Percentiles rank a stretch among this genome's conserved stretches.
phyloP scores from a whole-genome alignment of 1,140 invertebrate species.

The Gerris buenoi region DNA sequence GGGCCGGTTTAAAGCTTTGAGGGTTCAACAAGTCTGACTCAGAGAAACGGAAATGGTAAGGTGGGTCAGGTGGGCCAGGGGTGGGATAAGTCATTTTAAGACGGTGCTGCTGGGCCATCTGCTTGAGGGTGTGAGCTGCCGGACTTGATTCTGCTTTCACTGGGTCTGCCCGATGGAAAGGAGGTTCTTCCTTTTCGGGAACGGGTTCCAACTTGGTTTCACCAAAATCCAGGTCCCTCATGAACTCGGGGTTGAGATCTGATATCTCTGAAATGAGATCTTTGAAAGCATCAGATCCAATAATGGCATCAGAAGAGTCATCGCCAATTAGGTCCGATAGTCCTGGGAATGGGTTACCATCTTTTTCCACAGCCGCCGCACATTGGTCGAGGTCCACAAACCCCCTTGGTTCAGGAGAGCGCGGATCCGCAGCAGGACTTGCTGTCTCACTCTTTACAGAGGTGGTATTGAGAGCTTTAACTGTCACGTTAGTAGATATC shows the following conservation, averaged over 20 bases:
- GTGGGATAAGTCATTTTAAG: conserved; percentile 23
- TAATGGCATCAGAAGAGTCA: conserved; percentile 63
- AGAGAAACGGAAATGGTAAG: neutral
- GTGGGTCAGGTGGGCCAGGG: neutral
- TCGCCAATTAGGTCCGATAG: conserved; percentile 62
- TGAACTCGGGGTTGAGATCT: conserved; percentile 63
- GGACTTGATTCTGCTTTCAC: conserved; percentile 49
- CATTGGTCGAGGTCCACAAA: conserved; percentile 67
- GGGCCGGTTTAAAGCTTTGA: neutral
- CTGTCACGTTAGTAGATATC: conserved; percentile 82
- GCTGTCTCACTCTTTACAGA: conserved; percentile 56
- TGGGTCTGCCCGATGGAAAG: neutral
- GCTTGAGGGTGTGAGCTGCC: conserved; percentile 82
- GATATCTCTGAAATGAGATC: conserved; percentile 77
- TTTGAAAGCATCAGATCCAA: conserved; percentile 66
- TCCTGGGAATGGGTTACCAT: conserved; percentile 52
- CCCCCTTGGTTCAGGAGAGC: conserved; percentile 42
- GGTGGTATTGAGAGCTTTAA: conserved; percentile 68
- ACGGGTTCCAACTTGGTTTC: conserved; percentile 31
- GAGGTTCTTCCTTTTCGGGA: neutral
- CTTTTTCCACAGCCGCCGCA: conserved; percentile 62
- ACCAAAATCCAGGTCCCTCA: conserved; percentile 58
- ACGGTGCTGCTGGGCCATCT: conserved; percentile 92
- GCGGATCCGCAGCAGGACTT: conserved; percentile 2
- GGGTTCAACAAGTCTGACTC: neutral